These are phyloP conservation scores for Patella caerulea DNA, from an alignment of 2,888 invertebrate genomes.

Conservation along the genomic window DNA sequence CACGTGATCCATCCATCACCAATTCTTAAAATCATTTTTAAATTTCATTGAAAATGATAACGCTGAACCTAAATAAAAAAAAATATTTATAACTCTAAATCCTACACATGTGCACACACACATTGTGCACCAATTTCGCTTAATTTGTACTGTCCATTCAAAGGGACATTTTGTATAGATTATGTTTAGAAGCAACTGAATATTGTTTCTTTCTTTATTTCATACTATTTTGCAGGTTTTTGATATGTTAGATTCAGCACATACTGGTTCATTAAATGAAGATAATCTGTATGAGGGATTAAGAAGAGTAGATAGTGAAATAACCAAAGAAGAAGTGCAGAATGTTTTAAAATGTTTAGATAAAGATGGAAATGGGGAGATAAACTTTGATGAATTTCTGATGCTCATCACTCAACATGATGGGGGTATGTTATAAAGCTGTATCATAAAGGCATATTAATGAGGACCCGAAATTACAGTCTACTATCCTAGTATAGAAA, in stretches of 20 bases:
- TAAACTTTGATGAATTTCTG: slow-evolving; percentile 61
- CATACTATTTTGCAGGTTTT: slow-evolving; percentile 47
- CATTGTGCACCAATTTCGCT: no score
- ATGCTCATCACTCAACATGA: slow-evolving; percentile 47
- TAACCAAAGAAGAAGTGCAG: slow-evolving; percentile 52
- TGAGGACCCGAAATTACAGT: no score
- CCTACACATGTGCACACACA: no score
- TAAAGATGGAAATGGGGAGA: slow-evolving; percentile 55
- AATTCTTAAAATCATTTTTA: no score
- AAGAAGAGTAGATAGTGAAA: slow-evolving; percentile 49
- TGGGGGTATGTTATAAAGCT: slow-evolving; percentile 15
- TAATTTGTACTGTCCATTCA: no score
- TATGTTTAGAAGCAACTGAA: background rate
- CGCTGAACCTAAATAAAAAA: no score
- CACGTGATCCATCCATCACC: no score
- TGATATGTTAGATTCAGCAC: slow-evolving; percentile 52
- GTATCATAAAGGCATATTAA: background rate
- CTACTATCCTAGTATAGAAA: no score
- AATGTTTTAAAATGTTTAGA: slow-evolving; percentile 49
- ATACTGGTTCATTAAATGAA: slow-evolving; percentile 50
- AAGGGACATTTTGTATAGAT: background rate
- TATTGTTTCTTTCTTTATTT: background rate
- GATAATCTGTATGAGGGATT: slow-evolving; percentile 50
- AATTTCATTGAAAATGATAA: no score
- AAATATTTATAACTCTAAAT: no score